Evolutionary conservation across 2,797 vertebrate species (phyloP), one percentile per base, ranked within the genome.

Genomic region (Parauchenoglanis punctatus): DNA sequence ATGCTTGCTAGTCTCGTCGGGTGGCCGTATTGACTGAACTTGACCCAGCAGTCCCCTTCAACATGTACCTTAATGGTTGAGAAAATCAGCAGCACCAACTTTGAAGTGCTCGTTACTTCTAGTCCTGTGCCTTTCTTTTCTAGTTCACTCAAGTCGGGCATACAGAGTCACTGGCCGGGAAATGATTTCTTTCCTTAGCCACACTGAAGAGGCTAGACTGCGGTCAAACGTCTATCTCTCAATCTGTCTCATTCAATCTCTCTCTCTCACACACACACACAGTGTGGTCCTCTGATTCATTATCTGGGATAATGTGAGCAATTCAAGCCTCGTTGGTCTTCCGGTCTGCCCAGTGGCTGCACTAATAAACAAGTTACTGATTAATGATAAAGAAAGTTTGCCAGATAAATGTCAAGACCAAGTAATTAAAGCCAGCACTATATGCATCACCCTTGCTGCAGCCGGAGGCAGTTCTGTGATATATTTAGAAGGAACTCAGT

Each of bases 301-400:
- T 92, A 93, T 92, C 92, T 82, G 52, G 83, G 88, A 92, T 95
- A 96, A 96, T 93, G 90, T 92, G 93, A 94, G 92, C 92, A 93
- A 94, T 94, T 94, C 92, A 92, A 89, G 89, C 92, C 35, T 90
- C 92, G 91, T 95, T 92, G 89, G 91, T 95, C 93, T 94, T 35
- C 89, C 61, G 91, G 91, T 61, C 56, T 88, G 89, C 90, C 89
- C 91, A 91, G 88, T 85, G 78, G 70, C 75, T 92, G 91, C 90
- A 89, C 93, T 93, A 94, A 94, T 95, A 95, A 95, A 95, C 94
- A 95, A 93, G 92, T 81, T 90, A 89, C 91, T 95, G 95, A 96
- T 93, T 93, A 91, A 96, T 96, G 94, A 93, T 95, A 93, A 96
- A 95, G 93, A 95, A 95, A 94, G 87, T 58, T 59, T 78, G 12